Evolutionary conservation across 2,888 invertebrate genomes (phyloP), one percentile per base, ranked within the genome.

Genomic region (Phyllotreta striolata): DNA sequence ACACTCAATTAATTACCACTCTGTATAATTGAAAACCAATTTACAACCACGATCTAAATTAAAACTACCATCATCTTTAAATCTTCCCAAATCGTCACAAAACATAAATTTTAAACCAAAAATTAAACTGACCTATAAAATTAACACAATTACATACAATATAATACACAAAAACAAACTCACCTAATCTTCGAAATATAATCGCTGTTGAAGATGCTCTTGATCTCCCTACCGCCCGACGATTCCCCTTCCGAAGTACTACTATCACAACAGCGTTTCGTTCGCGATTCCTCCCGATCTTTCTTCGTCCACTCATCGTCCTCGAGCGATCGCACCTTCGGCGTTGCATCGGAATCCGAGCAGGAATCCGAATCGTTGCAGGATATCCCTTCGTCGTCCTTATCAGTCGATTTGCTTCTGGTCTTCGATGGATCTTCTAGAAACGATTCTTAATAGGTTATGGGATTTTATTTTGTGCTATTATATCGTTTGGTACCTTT

Each of bases 191-290:
- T 80, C 64, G 83, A 79, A 62, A 74, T 76, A 44, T 76, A 73
- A 52, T 74, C 75, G 47, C 82, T 83, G 68, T 82, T 82, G 66
- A 87, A 87, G 73, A 88, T 88, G 57, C 84, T 86, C 1, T 86
- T 83, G 68, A 89, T 85, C 77, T 89, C 89, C 0, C 87, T 81
- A 0, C 87, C 87, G 24, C 88, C 88, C 55, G 87, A 88, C 68
- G 88, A 88, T 72, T 88, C 88, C 0, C 87, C 87, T 73, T 88
- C 88, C 7, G 82, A 82, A 13, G 78, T 77, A 38, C 72, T 77
- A 38, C 72, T 72, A 44, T 75, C 76, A 13, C 73, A 71, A 44
- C 59, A 51, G 41, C 62, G 54, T 44, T 64, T 64, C 35, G 62
- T 57, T 10, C 51, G 54, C 24, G 60, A 61, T 55, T 67, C 58